Conservation (phyloP, 1,140 invertebrate genomes). For the Calliphora vicina region DNA sequence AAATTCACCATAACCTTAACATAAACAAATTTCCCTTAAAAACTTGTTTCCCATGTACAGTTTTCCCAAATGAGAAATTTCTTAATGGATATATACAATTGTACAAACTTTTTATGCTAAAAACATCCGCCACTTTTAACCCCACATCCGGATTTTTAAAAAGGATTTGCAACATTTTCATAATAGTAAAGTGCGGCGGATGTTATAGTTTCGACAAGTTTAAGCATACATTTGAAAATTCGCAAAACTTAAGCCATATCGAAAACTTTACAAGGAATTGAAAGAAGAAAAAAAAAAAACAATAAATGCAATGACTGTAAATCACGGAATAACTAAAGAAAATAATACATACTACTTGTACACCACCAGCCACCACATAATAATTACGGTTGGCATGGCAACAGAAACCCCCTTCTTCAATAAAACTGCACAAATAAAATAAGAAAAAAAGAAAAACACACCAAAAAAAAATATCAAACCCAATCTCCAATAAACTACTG, state of each 20-base stretch:
- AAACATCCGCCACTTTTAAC: not conserved
- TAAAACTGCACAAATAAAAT: not conserved
- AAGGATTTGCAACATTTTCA: not conserved
- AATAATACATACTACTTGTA: not conserved
- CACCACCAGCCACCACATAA: not conserved
- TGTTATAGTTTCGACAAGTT: not conserved
- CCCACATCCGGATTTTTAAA: not conserved
- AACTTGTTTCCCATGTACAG: too few relatives aligned
- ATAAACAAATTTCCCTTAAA: too few relatives aligned
- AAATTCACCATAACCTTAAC: too few relatives aligned
- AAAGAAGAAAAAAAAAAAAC: not conserved
- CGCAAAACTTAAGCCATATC: too few relatives aligned
- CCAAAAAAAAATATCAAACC: not conserved
- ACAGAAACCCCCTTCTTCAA: not conserved
- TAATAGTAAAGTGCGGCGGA: not conserved
- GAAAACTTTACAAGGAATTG: too few relatives aligned
- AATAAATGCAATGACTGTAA: not conserved
- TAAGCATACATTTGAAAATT: not conserved
- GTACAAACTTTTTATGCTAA: not conserved
- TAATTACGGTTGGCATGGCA: slow-evolving; percentile 9
- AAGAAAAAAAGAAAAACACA: not conserved
- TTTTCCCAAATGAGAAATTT: too few relatives aligned
- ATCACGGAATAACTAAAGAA: not conserved
- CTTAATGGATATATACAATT: too few relatives aligned
- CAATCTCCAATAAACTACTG: slow-evolving; percentile 4